Evolutionary conservation across 2,113 vertebrate genomes (phyloP).

Genomic region (Phaethornis superciliosus): DNA sequence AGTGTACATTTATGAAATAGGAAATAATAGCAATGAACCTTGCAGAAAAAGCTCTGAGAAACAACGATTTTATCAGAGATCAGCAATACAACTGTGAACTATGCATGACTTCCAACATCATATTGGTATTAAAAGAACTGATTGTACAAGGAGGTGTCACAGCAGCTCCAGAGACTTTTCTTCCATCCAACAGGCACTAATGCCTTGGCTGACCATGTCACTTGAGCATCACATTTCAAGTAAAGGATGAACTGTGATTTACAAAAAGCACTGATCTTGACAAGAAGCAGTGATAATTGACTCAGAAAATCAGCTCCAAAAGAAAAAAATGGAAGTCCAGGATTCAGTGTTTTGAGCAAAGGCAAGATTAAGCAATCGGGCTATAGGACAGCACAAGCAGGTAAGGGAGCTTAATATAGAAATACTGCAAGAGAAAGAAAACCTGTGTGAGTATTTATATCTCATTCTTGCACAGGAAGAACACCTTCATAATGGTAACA

Average conservation of each 20-base stretch:
- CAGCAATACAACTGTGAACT: rapidly evolving
- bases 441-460: rapidly evolving
- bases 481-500: neutral
- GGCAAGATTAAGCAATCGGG: neutral
- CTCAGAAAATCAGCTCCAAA: conserved; percentile 25
- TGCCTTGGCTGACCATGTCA: rapidly evolving
- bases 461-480: neutral
- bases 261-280: neutral
- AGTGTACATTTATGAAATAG: neutral
- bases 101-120: neutral
- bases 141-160: neutral
- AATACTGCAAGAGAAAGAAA: neutral
- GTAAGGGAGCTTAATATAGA: neutral
- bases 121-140: neutral
- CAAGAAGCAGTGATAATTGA: neutral
- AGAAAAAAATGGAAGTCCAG: neutral
- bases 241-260: neutral
- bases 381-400: neutral
- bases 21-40: neutral
- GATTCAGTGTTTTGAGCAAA: neutral
- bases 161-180: neutral
- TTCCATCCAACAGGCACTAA: neutral
- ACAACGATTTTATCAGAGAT: neutral
- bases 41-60: neutral
- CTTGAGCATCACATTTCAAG: neutral